phyloP scores from a whole-genome alignment of 2,113 vertebrate genomes.

The Gopherus evgoodei region DNA sequence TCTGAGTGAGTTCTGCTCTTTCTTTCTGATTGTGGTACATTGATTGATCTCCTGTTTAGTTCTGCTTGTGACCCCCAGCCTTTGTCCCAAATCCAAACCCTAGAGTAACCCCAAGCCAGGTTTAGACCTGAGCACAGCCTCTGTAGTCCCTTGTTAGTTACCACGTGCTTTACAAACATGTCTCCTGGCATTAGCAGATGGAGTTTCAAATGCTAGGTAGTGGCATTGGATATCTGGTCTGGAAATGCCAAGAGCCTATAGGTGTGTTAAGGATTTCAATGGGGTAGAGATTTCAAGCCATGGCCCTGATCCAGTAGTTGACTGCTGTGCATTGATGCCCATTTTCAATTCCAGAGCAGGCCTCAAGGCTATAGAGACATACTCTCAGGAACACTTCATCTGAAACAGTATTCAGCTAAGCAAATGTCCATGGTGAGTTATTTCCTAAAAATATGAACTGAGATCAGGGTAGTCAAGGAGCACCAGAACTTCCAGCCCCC shows the following conservation, averaged over 20 bases:
- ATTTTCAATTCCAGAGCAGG: background rate
- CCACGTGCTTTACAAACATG: background rate
- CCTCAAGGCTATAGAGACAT: background rate
- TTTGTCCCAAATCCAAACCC: background rate
- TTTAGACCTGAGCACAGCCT: background rate
- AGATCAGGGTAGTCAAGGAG: background rate
- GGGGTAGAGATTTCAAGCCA: background rate
- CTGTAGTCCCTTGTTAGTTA: background rate
- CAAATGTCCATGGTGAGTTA: background rate
- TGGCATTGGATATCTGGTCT: background rate
- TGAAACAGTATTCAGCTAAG: background rate
- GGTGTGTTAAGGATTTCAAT: background rate
- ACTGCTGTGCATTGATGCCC: background rate
- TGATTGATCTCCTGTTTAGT: background rate
- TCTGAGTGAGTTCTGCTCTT: background rate
- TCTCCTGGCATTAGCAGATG: background rate
- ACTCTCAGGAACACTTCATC: background rate
- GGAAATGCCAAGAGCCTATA: background rate
- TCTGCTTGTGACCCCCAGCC: too few species aligned
- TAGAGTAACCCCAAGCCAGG: background rate
- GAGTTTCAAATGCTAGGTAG: background rate
- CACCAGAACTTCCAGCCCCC: too few species aligned
- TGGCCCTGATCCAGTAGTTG: background rate
- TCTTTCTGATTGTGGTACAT: background rate
- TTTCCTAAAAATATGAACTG: background rate